Evolutionary conservation across 2,113 vertebrate genomes (phyloP), one percentile per base, ranked within the genome.

Genomic region (Entelurus aequoreus): DNA sequence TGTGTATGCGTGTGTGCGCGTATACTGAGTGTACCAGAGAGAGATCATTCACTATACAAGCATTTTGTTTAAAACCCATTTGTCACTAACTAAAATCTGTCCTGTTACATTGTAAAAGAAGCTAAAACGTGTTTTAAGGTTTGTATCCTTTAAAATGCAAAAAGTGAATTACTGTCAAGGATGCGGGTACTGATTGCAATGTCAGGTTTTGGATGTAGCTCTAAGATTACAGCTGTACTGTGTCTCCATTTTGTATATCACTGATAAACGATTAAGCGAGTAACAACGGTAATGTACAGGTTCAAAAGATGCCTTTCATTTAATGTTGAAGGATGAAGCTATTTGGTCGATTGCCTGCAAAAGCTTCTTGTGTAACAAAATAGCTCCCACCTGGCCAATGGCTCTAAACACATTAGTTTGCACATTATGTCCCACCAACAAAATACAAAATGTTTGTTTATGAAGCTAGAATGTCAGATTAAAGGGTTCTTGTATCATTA

Each of bases 291-390:
- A 42, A 50, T 71, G 40, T 58, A 21, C 40, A 60, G 58, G 47
- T 76, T 53, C 64, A 59, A 69, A 28, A 75, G 68, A 37, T 62
- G 37, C 56, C 62, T 71, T 74, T 72, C 40, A 66, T 74, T 69
- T 51, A 69, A 59, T 72, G 48, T 62, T 60, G 54, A 62, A 75
- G 69, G 60, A 47, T 61, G 55, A 48, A 63, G 61, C 47, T 40
- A 65, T 69, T 68, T 62, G 61, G 59, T 42, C 35, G 28, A 0
- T 9, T 54, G 70, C 67, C 77, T 71, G 63, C 40, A 60, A 75
- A 69, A 28, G 63, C 55, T 61, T 15, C 46, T 68, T 48, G 63
- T 48, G 52, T 40, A 67, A 47, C 8, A 28, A 48, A 69, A 74
- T 69, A 63, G 52, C 59, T 19, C 48, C 70, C 64, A 73, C 64